Evolutionary conservation across 2,888 invertebrate genomes (phyloP).

Genomic region (Sturmia bella): DNA sequence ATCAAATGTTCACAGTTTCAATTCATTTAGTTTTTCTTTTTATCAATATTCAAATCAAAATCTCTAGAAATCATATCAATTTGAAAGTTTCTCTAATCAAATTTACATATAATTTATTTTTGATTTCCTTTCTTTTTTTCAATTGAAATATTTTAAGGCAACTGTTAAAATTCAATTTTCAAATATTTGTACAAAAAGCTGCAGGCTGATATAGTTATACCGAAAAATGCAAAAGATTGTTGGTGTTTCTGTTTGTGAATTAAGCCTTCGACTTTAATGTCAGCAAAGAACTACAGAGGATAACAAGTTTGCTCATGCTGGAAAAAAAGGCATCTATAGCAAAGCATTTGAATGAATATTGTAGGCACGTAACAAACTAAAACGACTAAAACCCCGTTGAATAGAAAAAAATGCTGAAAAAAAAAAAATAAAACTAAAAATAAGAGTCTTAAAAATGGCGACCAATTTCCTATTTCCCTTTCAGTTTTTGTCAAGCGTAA

Average conservation of each 20-base stretch:
- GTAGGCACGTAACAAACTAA: not conserved
- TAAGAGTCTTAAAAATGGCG: conserved; percentile 61
- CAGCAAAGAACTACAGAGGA: conserved; percentile 5
- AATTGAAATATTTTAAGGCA: not conserved
- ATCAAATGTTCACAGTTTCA: conserved; percentile 6
- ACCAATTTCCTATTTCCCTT: conserved; percentile 65
- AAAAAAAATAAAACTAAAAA: conserved; percentile 16
- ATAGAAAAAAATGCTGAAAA: not conserved
- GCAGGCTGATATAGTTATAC: not conserved
- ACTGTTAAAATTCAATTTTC: conserved; percentile 49
- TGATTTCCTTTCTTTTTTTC: conserved; percentile 49
- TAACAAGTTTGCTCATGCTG: conserved; percentile 2
- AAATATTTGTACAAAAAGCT: conserved; percentile 17
- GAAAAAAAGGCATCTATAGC: conserved; percentile 2
- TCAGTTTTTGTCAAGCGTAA: conserved; percentile 25
- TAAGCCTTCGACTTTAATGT: conserved; percentile 44
- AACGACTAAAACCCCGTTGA: conserved; percentile 10
- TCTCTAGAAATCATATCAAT: conserved; percentile 18
- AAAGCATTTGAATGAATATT: conserved; percentile 12
- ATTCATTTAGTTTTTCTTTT: not conserved
- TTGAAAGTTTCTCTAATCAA: conserved; percentile 38
- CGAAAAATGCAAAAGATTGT: not conserved
- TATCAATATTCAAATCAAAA: conserved; percentile 39
- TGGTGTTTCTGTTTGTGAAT: conserved; percentile 25
- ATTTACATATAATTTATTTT: conserved; percentile 53